phyloP scores from a whole-genome alignment of 2,888 invertebrate species.

The Ophonus ardosiacus region DNA sequence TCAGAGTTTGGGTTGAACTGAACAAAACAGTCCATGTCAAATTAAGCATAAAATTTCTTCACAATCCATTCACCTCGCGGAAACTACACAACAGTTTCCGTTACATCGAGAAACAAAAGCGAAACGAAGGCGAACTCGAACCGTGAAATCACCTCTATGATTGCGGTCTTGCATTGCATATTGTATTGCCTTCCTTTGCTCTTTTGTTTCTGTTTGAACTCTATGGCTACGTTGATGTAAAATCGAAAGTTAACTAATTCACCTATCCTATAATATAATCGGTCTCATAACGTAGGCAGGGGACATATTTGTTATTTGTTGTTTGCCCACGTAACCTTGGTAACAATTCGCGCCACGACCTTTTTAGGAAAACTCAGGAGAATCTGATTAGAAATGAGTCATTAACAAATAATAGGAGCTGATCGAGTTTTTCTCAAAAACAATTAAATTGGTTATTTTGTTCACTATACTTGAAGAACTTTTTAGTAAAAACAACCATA shows the following conservation, averaged over 20 bases:
- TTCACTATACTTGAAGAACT: too few species aligned
- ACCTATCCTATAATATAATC: neutral
- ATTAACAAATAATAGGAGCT: neutral
- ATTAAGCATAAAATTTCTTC: slow-evolving; percentile 42
- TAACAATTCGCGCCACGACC: slow-evolving; percentile 33
- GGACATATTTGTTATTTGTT: neutral
- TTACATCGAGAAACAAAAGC: slow-evolving; percentile 38
- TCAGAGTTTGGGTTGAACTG: neutral
- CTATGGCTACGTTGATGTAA: slow-evolving; percentile 12
- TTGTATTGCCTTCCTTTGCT: neutral
- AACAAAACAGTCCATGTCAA: slow-evolving; percentile 12
- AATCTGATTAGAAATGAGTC: slow-evolving; percentile 10
- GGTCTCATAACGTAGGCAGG: neutral
- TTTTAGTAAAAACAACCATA: too few species aligned
- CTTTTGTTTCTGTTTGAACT: neutral
- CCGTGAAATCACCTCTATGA: slow-evolving; percentile 9
- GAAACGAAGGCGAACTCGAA: slow-evolving; percentile 33
- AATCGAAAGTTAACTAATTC: slow-evolving; percentile 28
- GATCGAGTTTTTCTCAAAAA: neutral
- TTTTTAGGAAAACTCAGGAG: slow-evolving; percentile 43
- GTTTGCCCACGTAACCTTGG: slow-evolving; percentile 54
- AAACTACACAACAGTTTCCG: slow-evolving; percentile 40
- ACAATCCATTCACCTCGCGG: slow-evolving; percentile 4
- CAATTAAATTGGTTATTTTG: too few species aligned
- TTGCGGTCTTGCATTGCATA: slow-evolving; percentile 5